phyloP scores from a whole-genome alignment of 2,888 invertebrate species.

The Pristionchus maxplancki region DNA sequence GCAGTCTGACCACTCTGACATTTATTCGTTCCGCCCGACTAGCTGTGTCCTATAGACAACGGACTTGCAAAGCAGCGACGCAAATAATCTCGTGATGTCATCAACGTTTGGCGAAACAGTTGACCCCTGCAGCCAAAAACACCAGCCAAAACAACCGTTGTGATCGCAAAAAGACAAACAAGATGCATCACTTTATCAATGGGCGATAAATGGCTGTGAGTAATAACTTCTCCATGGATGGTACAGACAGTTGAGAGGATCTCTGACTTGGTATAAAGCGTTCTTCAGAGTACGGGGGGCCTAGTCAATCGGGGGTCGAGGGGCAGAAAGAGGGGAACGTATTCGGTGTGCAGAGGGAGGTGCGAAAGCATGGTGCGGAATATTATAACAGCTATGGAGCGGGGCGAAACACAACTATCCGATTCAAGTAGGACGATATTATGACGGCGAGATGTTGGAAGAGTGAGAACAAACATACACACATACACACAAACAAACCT shows the following conservation, averaged over 20 bases:
- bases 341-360: conserved; percentile 7
- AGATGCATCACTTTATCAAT: conserved; percentile 39
- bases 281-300: conserved; percentile 7
- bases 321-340: neutral
- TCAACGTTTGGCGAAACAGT: neutral
- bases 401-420: conserved; percentile 3
- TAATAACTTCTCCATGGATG: conserved; percentile 41
- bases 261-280: neutral
- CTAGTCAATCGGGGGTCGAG: neutral
- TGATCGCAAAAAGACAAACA: neutral
- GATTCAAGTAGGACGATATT: conserved; percentile 34
- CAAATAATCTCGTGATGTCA: neutral
- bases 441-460: conserved; percentile 8
- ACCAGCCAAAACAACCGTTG: neutral
- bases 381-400: conserved; percentile 31
- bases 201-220: neutral
- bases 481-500: conserved; percentile 33
- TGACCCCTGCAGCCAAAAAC: too few species aligned
- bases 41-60: conserved; percentile 13
- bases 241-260: conserved; percentile 42
- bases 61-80: neutral
- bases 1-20: neutral
- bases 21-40: conserved; percentile 21
- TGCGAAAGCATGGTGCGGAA: conserved; percentile 36
- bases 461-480: neutral